Conservation (phyloP, 2,113 vertebrate species). For the Serinus canaria region DNA sequence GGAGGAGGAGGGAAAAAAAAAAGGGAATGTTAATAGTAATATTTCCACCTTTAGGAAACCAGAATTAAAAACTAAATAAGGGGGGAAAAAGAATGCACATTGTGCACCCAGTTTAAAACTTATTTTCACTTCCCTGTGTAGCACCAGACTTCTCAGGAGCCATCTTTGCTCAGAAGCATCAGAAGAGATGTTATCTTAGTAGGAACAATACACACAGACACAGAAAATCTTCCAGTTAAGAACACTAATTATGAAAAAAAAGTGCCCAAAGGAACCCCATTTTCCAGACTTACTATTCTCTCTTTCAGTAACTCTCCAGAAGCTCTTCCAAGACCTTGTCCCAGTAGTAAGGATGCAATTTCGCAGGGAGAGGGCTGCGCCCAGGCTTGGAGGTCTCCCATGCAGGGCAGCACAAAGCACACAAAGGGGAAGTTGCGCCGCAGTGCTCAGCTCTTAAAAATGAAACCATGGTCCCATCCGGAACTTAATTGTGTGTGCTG, state of each 20-base stretch:
- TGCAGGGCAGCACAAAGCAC: not conserved
- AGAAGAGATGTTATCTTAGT: not conserved
- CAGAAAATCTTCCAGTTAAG: not conserved
- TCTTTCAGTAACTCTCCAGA: not conserved
- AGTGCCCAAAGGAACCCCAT: not conserved
- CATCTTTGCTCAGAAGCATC: not conserved
- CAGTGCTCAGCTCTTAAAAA: not conserved
- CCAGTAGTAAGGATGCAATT: not conserved
- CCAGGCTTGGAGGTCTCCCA: not conserved
- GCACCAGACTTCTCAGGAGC: not conserved
- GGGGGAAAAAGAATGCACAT: accelerated
- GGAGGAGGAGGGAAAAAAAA: not conserved
- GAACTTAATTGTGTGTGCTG: not conserved
- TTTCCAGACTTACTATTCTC: not conserved
- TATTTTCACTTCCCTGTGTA: not conserved
- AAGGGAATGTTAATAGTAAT: not conserved
- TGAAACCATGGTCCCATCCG: not conserved
- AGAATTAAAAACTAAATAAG: not conserved
- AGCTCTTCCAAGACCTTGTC: not conserved
- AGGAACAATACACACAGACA: not conserved
- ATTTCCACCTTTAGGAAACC: not conserved
- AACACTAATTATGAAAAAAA: not conserved
- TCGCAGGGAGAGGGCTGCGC: not conserved
- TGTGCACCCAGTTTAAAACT: not conserved
- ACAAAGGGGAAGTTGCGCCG: not conserved